These are phyloP conservation scores for Picathartes gymnocephalus DNA, from an alignment of 2,113 vertebrate species.

Conservation along the genomic window DNA sequence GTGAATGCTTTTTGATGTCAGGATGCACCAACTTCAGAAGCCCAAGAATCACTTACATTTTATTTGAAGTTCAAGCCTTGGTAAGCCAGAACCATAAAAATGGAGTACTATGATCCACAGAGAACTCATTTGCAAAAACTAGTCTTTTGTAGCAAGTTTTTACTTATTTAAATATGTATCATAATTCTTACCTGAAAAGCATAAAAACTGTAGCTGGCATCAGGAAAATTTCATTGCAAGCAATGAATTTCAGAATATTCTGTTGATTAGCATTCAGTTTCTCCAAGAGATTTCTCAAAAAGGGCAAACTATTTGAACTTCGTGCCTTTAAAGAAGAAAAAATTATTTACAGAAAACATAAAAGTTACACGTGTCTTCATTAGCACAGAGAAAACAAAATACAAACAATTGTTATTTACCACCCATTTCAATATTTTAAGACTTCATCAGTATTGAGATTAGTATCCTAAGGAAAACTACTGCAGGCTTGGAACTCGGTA, in stretches of 20 bases:
- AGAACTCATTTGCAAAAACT: neutral
- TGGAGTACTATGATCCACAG: neutral
- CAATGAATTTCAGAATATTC: constrained; percentile 97
- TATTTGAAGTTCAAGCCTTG: neutral
- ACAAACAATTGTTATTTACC: neutral
- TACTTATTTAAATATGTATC: neutral
- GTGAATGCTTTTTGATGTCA: neutral
- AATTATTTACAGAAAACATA: constrained; percentile 7
- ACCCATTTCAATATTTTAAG: neutral
- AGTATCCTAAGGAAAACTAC: neutral
- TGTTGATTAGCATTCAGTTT: constrained; percentile 94
- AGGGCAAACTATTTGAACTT: constrained; percentile 85
- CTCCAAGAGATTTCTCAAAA: constrained; percentile 88
- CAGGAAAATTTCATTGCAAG: constrained; percentile 98
- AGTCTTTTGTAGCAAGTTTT: neutral
- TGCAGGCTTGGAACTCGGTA: neutral
- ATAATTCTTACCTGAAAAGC: constrained; percentile 89
- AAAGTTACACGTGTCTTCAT: neutral
- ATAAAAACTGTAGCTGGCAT: constrained; percentile 98
- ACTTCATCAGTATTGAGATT: neutral
- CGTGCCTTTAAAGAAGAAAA: constrained; percentile 75
- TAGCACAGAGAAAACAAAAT: neutral
- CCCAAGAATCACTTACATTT: neutral
- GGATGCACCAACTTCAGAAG: neutral
- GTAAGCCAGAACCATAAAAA: neutral